Evolutionary conservation across 2,797 vertebrate species (phyloP).

Genomic region (Poeciliopsis paucimaculata): DNA sequence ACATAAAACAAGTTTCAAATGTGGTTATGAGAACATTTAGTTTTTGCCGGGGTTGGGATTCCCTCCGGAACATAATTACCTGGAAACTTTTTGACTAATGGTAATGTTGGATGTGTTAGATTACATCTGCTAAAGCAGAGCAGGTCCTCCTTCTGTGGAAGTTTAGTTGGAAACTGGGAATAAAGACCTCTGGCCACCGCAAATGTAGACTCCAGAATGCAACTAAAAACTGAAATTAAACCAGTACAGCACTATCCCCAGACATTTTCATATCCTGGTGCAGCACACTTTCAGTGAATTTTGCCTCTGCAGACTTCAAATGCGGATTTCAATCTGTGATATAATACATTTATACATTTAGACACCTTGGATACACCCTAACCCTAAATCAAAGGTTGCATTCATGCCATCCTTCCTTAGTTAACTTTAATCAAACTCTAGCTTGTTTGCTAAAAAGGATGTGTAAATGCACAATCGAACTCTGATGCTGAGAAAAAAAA

Average conservation of each 20-base stretch:
- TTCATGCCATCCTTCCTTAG: too few relatives aligned
- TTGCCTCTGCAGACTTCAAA: background rate
- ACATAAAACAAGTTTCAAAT: background rate
- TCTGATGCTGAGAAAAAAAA: too few relatives aligned
- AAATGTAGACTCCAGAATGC: background rate
- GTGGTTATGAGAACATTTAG: background rate
- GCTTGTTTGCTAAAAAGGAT: too few relatives aligned
- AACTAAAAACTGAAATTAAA: background rate
- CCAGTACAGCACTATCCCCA: background rate
- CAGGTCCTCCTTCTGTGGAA: background rate
- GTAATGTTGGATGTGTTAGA: background rate
- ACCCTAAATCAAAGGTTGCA: too few relatives aligned
- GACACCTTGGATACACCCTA: background rate
- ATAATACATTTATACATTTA: background rate
- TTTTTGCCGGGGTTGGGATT: background rate
- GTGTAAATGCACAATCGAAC: too few relatives aligned
- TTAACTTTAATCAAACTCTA: too few relatives aligned
- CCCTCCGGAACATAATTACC: background rate
- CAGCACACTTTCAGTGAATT: background rate
- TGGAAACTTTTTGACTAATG: background rate
- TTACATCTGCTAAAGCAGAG: background rate
- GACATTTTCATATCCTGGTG: background rate
- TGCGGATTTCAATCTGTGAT: background rate
- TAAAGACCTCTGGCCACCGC: background rate
- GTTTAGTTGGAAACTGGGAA: background rate